These are phyloP conservation scores for Chrysodeixis includens DNA, from an alignment of 2,888 invertebrate species.

Conservation along the genomic window DNA sequence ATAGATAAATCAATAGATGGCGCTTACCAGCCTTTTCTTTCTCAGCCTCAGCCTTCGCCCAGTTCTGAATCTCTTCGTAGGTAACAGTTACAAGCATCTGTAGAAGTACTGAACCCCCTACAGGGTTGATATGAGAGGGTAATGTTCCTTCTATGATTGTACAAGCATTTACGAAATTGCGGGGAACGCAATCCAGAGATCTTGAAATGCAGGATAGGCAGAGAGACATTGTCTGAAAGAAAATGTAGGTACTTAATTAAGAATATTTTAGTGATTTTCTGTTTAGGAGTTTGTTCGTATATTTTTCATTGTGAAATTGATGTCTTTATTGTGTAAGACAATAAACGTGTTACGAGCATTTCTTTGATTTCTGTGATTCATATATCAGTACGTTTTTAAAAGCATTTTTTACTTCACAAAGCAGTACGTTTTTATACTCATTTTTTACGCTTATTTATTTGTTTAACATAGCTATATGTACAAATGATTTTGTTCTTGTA, in stretches of 20 bases:
- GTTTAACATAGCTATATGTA: too few species aligned
- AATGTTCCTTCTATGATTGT: constrained; percentile 91
- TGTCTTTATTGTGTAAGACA: too few species aligned
- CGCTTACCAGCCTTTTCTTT: constrained; percentile 76
- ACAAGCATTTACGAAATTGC: constrained; percentile 88
- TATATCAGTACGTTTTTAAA: too few species aligned
- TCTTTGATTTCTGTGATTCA: too few species aligned
- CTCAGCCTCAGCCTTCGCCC: constrained; percentile 78
- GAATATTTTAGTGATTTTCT: too few species aligned
- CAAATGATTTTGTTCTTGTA: too few species aligned
- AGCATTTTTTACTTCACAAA: too few species aligned
- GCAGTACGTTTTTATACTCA: too few species aligned
- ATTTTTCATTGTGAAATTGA: too few species aligned
- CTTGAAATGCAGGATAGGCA: constrained; percentile 92
- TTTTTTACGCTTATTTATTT: too few species aligned
- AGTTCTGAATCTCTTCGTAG: constrained; percentile 91
- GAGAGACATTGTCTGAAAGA: constrained; percentile 91
- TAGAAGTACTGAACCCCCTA: constrained; percentile 92
- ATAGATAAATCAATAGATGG: constrained; percentile 14
- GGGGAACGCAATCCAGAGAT: constrained; percentile 91
- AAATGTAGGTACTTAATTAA: neutral
- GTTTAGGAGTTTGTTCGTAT: too few species aligned
- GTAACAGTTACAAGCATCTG: constrained; percentile 92
- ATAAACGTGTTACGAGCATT: too few species aligned
- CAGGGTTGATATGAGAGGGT: constrained; percentile 92